phyloP scores from a whole-genome alignment of 2,113 vertebrate species.

The Octodon degus region DNA sequence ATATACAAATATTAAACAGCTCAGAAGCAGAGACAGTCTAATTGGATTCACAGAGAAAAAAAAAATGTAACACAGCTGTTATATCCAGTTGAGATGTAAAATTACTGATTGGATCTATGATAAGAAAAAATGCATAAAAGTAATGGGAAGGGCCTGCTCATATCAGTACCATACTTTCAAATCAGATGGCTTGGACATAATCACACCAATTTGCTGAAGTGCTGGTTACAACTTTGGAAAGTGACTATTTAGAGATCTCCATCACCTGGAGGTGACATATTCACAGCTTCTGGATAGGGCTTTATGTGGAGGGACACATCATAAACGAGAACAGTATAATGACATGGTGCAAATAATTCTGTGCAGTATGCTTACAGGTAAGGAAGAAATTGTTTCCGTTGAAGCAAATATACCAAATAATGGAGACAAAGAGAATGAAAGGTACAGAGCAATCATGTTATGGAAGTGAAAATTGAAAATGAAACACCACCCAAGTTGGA shows the following conservation, averaged over 20 bases:
- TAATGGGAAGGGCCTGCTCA: not conserved
- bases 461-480: not conserved
- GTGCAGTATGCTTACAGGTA: accelerated
- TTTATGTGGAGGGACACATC: not conserved
- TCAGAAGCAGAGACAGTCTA: constrained; percentile 64
- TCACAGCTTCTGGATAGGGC: constrained; percentile 40
- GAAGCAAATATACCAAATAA: not conserved
- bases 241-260: constrained; percentile 53
- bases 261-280: constrained; percentile 53
- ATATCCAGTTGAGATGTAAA: constrained; percentile 63
- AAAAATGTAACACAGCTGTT: constrained; percentile 42
- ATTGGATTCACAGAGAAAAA: constrained; percentile 69
- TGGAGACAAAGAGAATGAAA: not conserved
- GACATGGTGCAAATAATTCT: constrained; percentile 38
- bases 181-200: constrained; percentile 30
- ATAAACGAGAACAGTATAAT: constrained; percentile 54
- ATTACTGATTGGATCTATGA: constrained; percentile 58
- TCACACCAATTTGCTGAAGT: constrained; percentile 72
- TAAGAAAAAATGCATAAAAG: constrained; percentile 7
- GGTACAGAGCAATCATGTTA: not conserved
- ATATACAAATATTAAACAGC: constrained; percentile 5
- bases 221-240: constrained; percentile 48
- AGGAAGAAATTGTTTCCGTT: not conserved
- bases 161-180: constrained; percentile 62
- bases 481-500: not conserved